Evolutionary conservation across 35 echinoderm and acorn worm species (phyloP).

Genomic region (Ophiothrix spiculata): DNA sequence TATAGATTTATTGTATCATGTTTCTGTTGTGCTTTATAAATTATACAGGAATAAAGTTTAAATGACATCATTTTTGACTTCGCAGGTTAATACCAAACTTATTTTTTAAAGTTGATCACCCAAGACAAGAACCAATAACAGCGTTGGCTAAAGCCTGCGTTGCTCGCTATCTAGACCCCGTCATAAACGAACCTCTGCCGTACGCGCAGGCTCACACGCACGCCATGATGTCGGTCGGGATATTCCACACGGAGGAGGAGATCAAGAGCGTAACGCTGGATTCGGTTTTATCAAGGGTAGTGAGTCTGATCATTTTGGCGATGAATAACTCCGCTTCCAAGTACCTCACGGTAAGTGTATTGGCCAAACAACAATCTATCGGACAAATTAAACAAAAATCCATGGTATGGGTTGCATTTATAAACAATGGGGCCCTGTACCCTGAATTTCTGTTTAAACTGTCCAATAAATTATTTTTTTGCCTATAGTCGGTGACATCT

Average conservation of each 20-base stretch:
- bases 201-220: conserved; percentile 76
- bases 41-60: too few species aligned
- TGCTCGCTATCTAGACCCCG: conserved; percentile 50
- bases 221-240: conserved; percentile 77
- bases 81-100: conserved; percentile 83
- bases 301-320: conserved; percentile 52
- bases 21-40: too few species aligned
- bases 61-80: too few species aligned
- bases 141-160: conserved; percentile 64
- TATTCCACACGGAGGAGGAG: conserved; percentile 56
- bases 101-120: conserved; percentile 69
- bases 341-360: conserved; percentile 69
- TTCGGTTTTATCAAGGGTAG: conserved; percentile 72
- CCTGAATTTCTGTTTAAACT: too few species aligned
- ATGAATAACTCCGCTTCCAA: conserved; percentile 73
- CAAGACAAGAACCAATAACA: conserved; percentile 65
- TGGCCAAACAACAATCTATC: too few species aligned
- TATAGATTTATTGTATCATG: too few species aligned
- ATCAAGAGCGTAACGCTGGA: conserved; percentile 39
- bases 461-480: too few species aligned
- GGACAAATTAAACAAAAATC: too few species aligned
- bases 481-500: too few species aligned
- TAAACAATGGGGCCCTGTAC: too few species aligned
- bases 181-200: conserved; percentile 54
- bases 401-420: too few species aligned